Evolutionary conservation across 2,113 vertebrate genomes (phyloP), one percentile per base, ranked within the genome.

Genomic region (Trichomycterus rosablanca): DNA sequence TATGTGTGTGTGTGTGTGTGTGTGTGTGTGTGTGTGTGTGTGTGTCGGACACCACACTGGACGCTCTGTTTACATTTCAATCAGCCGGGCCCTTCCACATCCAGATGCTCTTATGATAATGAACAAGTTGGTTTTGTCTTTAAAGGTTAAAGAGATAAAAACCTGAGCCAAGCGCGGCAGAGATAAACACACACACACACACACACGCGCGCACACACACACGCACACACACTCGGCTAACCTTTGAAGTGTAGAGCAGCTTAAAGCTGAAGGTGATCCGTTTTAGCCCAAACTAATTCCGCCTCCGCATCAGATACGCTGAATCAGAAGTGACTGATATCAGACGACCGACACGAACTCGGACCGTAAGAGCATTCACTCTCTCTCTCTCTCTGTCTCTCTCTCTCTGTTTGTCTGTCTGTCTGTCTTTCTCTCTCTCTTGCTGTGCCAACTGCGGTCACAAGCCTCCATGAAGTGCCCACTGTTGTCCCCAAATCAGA

Each of bases 21-120:
- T 39, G 15, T 30, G 43, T 44, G 45, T 26, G 59, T 18, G 45
- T 51, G 46, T 28, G 23, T 24, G 19, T 35, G 28, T 34, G 40
- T 23, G 19, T 16, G 11, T 32, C 28, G 50, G 61, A 16, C 18
- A n/a, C n/a, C 20, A 52, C 20, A 51, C 24, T 24, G 55, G 26
- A 23, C 20, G 53, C 46, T 35, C 23, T 83, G 81, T 83, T 84
- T 78, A 84, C 70, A 71, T 74, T 81, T 78, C 71, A 65, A 78
- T 83, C 67, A 37, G 34, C 65, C 56, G 56, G 56, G 49, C 63
- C 60, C 24, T 59, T 62, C 68, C 45, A 57, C 63, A 59, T 67
- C 69, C 79, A 80, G 83, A 83, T 82, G 78, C 76, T 77, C 68
- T 52, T 74, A 32, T 22, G 59, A 78, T 78, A 79, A 82, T 78